Evolutionary conservation across 2,888 invertebrate genomes (phyloP), one percentile per base, ranked within the genome.

Genomic region (Willowsia nigromaculata): DNA sequence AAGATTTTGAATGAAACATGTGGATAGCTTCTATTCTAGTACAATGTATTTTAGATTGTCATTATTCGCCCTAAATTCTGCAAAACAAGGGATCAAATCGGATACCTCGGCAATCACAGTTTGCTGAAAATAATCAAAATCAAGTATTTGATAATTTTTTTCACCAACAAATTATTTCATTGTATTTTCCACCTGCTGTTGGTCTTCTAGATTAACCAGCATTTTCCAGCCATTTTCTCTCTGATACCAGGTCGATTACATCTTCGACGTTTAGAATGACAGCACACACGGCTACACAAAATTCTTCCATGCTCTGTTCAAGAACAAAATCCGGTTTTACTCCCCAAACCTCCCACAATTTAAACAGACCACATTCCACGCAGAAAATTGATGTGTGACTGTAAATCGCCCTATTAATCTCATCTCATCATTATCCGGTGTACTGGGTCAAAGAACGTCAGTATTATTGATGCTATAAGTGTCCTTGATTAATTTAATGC

Each of bases 261-360:
- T 11, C 11, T 13, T n/a, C 15, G n/a, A 50, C n/a, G 13, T 4
- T 3, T 13, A 50, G 15, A 9, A 50, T 50, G 3, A 6, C 50
- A 15, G 90, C 85, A 47, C 71, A 74, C 25, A 88, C 89, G 0
- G 89, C 89, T 11, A 90, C 90, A 6, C 25, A n/a, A 68, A 91
- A 91, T 43, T 91, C 91, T 2, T 90, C 91, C 0, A 91, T 27
- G 30, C 90, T 90, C 71, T 91, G 91, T 15, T 90, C 91, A 18
- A 91, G 18, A 0, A 89, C 91, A 33, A 27, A 74, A 37, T 89
- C 89, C 0, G 91, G 91, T 5, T 40, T 1, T 2, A 90, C 47
- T 7, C 91, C 90, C 80, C 90, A 89, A 1, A 82, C 74, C 59
- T 86, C 78, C 91, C 91, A 91, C 11, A 89, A 25, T 18, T 76